Evolutionary conservation across 2,797 vertebrate genomes (phyloP).

Genomic region (Erithacus rubecula): DNA sequence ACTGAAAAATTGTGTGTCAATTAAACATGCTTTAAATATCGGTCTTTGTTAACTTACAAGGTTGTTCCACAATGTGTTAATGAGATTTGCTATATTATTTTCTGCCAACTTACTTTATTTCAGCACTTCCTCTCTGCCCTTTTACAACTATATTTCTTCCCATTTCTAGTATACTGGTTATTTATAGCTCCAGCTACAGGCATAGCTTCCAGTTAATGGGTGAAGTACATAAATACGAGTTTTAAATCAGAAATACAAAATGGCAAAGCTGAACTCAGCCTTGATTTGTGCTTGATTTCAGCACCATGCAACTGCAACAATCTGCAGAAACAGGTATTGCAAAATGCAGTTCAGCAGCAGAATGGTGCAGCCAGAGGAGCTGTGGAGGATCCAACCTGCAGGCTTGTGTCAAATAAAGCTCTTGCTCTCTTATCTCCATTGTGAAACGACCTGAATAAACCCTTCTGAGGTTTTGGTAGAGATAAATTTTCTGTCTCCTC

Average conservation of each 20-base stretch:
- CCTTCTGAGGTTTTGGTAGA: background rate
- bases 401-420: background rate
- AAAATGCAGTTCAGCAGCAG: background rate
- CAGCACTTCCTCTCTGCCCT: background rate
- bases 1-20: slow-evolving; percentile 55
- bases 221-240: background rate
- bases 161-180: slow-evolving; percentile 28
- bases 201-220: slow-evolving; percentile 11
- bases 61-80: slow-evolving; percentile 56
- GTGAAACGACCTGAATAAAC: background rate
- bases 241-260: slow-evolving; percentile 4
- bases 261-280: background rate
- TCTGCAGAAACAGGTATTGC: background rate
- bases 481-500: background rate
- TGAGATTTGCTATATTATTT: slow-evolving; percentile 68
- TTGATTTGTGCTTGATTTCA: background rate
- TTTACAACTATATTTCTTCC: slow-evolving; percentile 56
- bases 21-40: slow-evolving; percentile 66
- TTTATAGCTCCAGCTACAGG: background rate
- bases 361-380: background rate
- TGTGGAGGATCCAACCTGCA: background rate
- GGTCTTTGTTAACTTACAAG: slow-evolving; percentile 58
- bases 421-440: background rate
- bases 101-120: slow-evolving; percentile 60
- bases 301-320: background rate